Percentiles rank a stretch among this genome's conserved stretches.
phyloP scores from a whole-genome alignment of 2,113 vertebrate genomes.

The Pao palembangensis region DNA sequence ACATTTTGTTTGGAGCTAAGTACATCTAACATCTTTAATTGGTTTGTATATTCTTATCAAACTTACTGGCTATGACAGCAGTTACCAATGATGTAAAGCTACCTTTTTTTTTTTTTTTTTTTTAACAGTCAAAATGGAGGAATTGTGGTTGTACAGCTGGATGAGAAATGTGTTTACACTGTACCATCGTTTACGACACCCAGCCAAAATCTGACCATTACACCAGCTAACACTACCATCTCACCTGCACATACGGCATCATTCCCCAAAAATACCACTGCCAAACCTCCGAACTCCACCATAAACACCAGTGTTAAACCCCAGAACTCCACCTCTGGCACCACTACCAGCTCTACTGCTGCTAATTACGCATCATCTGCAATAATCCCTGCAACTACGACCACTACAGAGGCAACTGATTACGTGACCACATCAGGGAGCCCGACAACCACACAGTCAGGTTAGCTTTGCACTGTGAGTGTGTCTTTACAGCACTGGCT shows the following conservation, averaged over 20 bases:
- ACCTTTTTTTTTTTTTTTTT: conserved; percentile 8
- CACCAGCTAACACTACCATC: conserved; percentile 12
- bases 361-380: background rate
- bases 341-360: background rate
- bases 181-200: background rate
- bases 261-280: conserved; percentile 7
- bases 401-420: background rate
- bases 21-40: background rate
- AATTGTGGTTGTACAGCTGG: conserved; percentile 31
- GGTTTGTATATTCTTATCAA: conserved; percentile 53
- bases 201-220: conserved; percentile 16
- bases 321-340: background rate
- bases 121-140: conserved; percentile 47
- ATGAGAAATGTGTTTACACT: conserved; percentile 31
- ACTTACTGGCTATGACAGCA: background rate
- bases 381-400: background rate
- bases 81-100: background rate
- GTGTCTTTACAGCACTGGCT: background rate
- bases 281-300: background rate
- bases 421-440: background rate
- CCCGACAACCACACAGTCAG: conserved; percentile 3
- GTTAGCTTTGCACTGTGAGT: conserved; percentile 17
- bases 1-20: conserved; percentile 27
- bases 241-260: conserved; percentile 11
- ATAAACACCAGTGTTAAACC: conserved; percentile 1